These are phyloP conservation scores for Mormyrus hasselquistii DNA, from an alignment of 2,797 vertebrate species.

Conservation along the genomic window DNA sequence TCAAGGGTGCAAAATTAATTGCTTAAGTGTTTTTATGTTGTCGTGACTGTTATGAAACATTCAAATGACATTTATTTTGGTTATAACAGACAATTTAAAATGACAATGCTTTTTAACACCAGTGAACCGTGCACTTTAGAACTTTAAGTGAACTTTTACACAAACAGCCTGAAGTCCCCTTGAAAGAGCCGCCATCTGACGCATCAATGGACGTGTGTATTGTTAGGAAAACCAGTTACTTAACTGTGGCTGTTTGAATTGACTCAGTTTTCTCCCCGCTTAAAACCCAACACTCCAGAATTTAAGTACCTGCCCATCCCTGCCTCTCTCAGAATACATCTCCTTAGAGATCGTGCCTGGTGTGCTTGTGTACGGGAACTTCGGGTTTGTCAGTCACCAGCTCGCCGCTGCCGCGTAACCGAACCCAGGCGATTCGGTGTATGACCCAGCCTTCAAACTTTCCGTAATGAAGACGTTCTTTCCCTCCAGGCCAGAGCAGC, in stretches of 20 bases:
- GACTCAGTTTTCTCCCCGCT: not conserved
- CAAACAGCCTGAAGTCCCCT: not conserved
- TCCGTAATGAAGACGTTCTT: not conserved
- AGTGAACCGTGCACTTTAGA: not conserved
- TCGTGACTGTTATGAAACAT: not conserved
- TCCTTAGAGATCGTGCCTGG: not conserved
- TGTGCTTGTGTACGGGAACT: not conserved
- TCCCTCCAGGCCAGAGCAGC: not conserved
- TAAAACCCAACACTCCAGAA: not conserved
- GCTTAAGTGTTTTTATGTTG: not conserved
- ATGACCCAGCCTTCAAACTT: not conserved
- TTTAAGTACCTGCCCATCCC: not conserved
- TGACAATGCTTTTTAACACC: not conserved
- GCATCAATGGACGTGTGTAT: not conserved
- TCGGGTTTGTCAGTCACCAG: not conserved
- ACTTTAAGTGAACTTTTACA: constrained; percentile 2
- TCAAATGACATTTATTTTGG: not conserved
- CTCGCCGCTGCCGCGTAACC: not conserved
- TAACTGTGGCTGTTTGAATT: not conserved
- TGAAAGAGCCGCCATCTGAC: not conserved
- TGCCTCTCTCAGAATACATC: not conserved
- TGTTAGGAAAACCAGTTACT: not conserved
- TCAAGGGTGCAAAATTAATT: not conserved
- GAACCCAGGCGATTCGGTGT: not conserved
- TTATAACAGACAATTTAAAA: not conserved